Evolutionary conservation across 2,797 vertebrate genomes (phyloP), one percentile per base, ranked within the genome.

Genomic region (Poecilia picta): DNA sequence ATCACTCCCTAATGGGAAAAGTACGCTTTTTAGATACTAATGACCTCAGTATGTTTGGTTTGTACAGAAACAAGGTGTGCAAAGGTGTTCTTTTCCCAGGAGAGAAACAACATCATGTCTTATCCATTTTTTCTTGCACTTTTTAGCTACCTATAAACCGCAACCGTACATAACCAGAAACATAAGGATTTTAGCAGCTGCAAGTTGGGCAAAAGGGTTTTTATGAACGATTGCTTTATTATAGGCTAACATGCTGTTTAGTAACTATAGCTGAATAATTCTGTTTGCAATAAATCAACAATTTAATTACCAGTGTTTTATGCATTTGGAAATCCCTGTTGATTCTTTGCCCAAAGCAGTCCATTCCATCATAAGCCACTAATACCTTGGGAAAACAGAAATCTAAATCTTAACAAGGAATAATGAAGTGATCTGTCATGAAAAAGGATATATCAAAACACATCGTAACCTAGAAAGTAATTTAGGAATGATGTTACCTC

Each of bases 1-100:
- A 88, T 92, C 86, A 84, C 79, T 89, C 82, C 77, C 85, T 90
- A 88, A 91, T 84, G 89, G 87, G 86, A 89, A 93, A 90, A 86
- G 81, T 81, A 85, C 68, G 66, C 74, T 83, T 84, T 90, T 92
- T 89, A 86, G 79, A 81, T 76, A 85, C 80, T 89, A 92, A 93
- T 91, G 87, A 90, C 83, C 85, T 87, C 87, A 90, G 76, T 70
- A 78, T 82, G 75, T 89, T 88, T 76, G 82, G 70, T 84, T 88
- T 84, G 76, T 85, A 89, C 86, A 82, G 81, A 55, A 84, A 90
- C 80, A 89, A 91, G 88, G 89, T 91, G 92, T 80, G 82, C 81
- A 28, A 71, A 89, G 83, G 71, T 62, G 78, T 84, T 76, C 1
- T 25, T 83, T 86, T 89, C 82, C 85, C 81, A 49, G 45, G 73